Evolutionary conservation across 2,113 vertebrate genomes (phyloP).

Genomic region (Petroica traversi): DNA sequence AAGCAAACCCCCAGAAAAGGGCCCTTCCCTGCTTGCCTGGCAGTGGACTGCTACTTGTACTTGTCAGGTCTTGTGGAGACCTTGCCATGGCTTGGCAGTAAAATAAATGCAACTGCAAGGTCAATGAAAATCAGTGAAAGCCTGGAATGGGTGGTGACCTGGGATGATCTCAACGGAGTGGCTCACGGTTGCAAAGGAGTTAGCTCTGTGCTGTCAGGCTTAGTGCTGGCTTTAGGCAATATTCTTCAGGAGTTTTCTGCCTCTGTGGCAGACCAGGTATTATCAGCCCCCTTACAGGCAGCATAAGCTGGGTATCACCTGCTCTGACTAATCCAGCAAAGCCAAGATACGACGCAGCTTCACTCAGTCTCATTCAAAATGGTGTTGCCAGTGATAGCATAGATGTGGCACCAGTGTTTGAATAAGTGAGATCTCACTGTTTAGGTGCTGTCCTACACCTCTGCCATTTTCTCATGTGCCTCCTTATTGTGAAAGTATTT

Average conservation of each 20-base stretch:
- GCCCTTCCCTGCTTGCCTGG: background rate
- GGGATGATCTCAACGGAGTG: background rate
- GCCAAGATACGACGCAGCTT: fast-evolving
- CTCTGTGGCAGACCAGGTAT: background rate
- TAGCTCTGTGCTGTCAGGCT: background rate
- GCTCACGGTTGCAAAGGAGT: background rate
- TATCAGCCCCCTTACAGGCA: background rate
- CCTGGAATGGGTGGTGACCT: background rate
- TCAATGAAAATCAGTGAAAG: background rate
- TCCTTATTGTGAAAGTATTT: background rate
- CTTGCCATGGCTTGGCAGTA: background rate
- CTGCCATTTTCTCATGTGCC: background rate
- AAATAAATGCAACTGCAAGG: background rate
- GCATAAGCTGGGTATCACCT: background rate
- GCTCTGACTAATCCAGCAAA: background rate
- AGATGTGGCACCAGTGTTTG: background rate
- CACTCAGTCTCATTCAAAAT: background rate
- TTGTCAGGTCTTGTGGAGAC: background rate
- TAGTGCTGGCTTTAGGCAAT: background rate
- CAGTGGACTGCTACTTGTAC: background rate
- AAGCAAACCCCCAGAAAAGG: background rate
- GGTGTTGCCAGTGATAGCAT: fast-evolving
- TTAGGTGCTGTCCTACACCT: background rate
- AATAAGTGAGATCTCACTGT: fast-evolving
- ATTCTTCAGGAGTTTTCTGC: background rate